Base-by-base conservation (phyloP, 2,888 invertebrate species). In the Chloroclystis v-ata region DNA sequence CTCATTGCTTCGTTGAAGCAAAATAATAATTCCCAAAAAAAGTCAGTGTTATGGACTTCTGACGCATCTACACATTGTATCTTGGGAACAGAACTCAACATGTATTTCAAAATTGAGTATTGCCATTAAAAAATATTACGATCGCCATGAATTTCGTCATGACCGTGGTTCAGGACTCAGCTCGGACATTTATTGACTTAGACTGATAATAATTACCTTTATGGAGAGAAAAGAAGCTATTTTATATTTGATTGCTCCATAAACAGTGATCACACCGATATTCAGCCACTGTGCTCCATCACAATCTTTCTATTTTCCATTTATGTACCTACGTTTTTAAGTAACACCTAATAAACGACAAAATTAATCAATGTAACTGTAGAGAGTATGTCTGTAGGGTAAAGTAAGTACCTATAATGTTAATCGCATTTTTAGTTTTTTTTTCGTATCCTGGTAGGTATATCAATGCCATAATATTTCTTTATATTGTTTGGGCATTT, bases 101-200 rank as follows among this genome's bases (percentile, higher is more conserved):
- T 46, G 47, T 56, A 63, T 64, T 63, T 61, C 54, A 62, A 65
- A 72, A 63, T 67, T 65, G 69, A 67, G 74, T 69, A 59, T 67
- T 68, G 71, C 63, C 78, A 78, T 83, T 82, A 84, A 84, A 84
- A 46, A 79, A 72, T 67, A 57, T 83, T 81, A 84, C 72, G 72
- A 69, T 53, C 51, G 69, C 60, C 76, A 79, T 86, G 72, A 86
- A 86, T 86, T 82, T 63, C 33, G 47, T 59, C 67, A 69, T 75
- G 82, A 82, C 83, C 64, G 77, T 72, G 72, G 75, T 71, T 80
- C 75, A 73, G 68, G 61, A 61, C 60, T 58, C 59, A 10, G 24
- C n/a, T n/a, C 25, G 14, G 49, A 49, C 49, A 9, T 49, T 46
- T 49, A 49, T 49, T 39, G 28, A 33, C 25, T 38, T 8, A 28